These are phyloP conservation scores for Acanthosoma haemorrhoidale DNA, from an alignment of 2,888 invertebrate genomes.

Conservation along the genomic window DNA sequence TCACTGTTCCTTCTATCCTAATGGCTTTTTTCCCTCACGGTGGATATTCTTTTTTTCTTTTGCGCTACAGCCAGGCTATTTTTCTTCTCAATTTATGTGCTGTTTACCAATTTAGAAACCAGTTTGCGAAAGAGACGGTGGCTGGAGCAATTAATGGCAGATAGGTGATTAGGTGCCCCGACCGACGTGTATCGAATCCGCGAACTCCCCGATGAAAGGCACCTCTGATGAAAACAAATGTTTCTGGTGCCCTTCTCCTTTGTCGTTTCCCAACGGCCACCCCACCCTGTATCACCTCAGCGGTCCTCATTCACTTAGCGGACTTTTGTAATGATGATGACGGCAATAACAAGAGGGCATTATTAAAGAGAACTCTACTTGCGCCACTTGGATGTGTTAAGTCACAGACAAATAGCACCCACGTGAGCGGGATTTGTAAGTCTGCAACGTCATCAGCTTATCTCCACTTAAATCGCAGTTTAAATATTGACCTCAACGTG, in stretches of 20 bases:
- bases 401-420: no score
- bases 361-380: no score
- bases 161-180: not conserved
- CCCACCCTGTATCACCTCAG: not conserved
- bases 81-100: not conserved
- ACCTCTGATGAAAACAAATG: constrained; percentile 11
- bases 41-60: not conserved
- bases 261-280: not conserved
- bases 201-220: not conserved
- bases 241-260: not conserved
- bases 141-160: not conserved
- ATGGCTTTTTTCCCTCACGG: not conserved
- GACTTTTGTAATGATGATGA: not conserved
- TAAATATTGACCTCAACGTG: no score
- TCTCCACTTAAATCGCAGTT: no score
- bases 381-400: no score
- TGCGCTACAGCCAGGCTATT: not conserved
- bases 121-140: not conserved
- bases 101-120: constrained; percentile 3
- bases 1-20: not conserved
- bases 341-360: no score
- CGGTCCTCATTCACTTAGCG: not conserved
- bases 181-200: not conserved
- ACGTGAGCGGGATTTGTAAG: no score
- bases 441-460: no score